Evolutionary conservation across 2,888 invertebrate species (phyloP).

Genomic region (Euzophera pinguis): DNA sequence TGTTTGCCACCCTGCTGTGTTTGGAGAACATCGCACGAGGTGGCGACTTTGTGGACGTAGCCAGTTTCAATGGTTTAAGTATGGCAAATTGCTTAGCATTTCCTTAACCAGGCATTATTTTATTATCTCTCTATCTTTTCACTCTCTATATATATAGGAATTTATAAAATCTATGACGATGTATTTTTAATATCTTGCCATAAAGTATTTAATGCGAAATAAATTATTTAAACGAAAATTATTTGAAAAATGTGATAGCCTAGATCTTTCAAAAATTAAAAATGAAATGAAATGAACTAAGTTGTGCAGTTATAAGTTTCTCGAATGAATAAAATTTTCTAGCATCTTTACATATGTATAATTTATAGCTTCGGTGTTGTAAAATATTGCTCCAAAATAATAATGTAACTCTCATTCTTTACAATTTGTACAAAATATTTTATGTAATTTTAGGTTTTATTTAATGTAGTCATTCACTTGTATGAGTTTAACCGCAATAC

Average conservation of each 20-base stretch:
- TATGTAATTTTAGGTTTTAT: slow-evolving; percentile 46
- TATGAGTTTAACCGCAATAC: slow-evolving; percentile 64
- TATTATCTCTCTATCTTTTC: slow-evolving; percentile 65
- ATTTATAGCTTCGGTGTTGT: slow-evolving; percentile 44
- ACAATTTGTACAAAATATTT: slow-evolving; percentile 65
- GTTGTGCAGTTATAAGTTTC: slow-evolving; percentile 35
- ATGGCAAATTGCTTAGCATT: slow-evolving; percentile 65
- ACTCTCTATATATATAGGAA: slow-evolving; percentile 64
- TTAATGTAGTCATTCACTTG: slow-evolving; percentile 55
- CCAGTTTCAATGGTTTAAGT: slow-evolving; percentile 69
- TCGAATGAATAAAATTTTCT: slow-evolving; percentile 50
- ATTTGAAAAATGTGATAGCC: slow-evolving; percentile 69
- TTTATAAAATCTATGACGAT: slow-evolving; percentile 56
- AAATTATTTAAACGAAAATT: slow-evolving; percentile 32
- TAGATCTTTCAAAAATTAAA: slow-evolving; percentile 64
- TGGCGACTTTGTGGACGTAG: slow-evolving; percentile 38
- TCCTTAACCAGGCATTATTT: slow-evolving; percentile 44
- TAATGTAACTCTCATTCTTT: slow-evolving; percentile 33
- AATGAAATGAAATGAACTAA: slow-evolving; percentile 26
- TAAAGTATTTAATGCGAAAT: slow-evolving; percentile 66
- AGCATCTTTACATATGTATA: slow-evolving; percentile 37
- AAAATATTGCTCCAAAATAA: slow-evolving; percentile 2
- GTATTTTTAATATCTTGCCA: slow-evolving; percentile 72
- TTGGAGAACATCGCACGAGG: slow-evolving; percentile 66
- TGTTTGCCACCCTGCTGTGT: slow-evolving; percentile 61